Evolutionary conservation across 1,140 invertebrate genomes (phyloP).

Genomic region (Linepithema humile): DNA sequence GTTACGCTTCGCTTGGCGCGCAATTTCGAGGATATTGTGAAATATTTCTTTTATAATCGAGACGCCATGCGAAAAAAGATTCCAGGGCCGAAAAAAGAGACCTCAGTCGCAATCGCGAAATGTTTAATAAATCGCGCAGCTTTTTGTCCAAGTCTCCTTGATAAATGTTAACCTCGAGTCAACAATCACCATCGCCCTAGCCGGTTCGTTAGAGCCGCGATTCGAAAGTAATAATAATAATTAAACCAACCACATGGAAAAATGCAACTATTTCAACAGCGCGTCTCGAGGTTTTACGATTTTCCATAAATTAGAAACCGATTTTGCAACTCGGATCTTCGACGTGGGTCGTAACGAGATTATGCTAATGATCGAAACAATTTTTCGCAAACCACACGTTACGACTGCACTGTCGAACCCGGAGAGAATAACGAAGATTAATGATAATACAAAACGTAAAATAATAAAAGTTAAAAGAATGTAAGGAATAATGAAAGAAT

Average conservation of each 20-base stretch:
- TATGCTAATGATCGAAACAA: conserved; percentile 14
- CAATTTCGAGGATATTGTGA: conserved; percentile 63
- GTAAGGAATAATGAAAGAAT: background rate
- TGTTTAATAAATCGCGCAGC: conserved; percentile 3
- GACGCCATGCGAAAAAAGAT: background rate
- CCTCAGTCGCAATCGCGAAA: background rate
- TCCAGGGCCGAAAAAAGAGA: background rate
- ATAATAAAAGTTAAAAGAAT: background rate
- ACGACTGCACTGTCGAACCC: background rate
- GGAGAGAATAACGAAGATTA: background rate
- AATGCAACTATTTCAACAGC: background rate
- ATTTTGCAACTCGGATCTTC: background rate
- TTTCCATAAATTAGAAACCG: conserved; percentile 43
- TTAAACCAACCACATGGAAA: conserved; percentile 11
- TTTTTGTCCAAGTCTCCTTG: background rate
- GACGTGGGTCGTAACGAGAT: conserved; percentile 7
- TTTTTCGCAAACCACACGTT: conserved; percentile 26
- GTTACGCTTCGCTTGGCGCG: conserved; percentile 47
- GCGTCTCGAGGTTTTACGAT: background rate
- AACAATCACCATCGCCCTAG: background rate
- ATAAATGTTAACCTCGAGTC: background rate
- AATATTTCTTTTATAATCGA: conserved; percentile 27
- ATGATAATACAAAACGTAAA: too few relatives aligned
- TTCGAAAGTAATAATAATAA: conserved; percentile 49
- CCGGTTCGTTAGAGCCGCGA: background rate